Evolutionary conservation across 2,888 invertebrate species (phyloP), one percentile per base, ranked within the genome.

Genomic region (Cryptocephalus moraei): DNA sequence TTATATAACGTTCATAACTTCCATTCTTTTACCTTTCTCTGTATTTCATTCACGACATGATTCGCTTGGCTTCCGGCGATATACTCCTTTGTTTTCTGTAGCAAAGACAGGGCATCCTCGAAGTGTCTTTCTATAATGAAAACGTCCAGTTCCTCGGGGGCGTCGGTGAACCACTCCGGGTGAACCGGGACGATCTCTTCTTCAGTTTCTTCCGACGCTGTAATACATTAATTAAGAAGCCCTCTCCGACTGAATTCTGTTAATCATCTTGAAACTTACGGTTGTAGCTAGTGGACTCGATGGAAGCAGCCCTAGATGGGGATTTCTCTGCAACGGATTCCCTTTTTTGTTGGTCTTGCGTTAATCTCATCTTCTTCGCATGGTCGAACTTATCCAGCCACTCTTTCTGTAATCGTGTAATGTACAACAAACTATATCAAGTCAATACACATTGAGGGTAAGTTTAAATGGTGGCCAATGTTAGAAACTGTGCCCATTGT

Each of bases 61-160:
- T 73, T 75, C 36, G 66, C 65, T 41, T 69, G 66, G 12, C 48
- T 47, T 44, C 69, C 68, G 55, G 53, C 60, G 31, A 82, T 65
- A 60, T 77, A 81, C 8, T 75, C 72, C 51, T 77, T 76, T 0
- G 79, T 75, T 60, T 81, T 82, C 56, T 86, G 84, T 56, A 95
- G 80, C 10, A 93, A 73, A 53, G 81, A 79, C 54, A 91, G 85
- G 1, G 94, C 93, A 63, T 90, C 91, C 68, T 94, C 91, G 65
- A 96, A 96, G 70, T 95, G 91, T 59, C 96, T 80, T 70, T 96
- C 93, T 0, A 95, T 96, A 55, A 96, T 89, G 59, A 86, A 81
- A 10, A 95, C 93, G 74, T 97, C 94, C 46, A 97, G 74, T 69
- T 96, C 95, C 68, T 96, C 96, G 1, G 91, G 85, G 4, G 91